A percentile compares a stretch with the other conserved stretches of the same genome.
Conservation (phyloP, 2,113 vertebrate species). For the Pterocles burchelli region DNA sequence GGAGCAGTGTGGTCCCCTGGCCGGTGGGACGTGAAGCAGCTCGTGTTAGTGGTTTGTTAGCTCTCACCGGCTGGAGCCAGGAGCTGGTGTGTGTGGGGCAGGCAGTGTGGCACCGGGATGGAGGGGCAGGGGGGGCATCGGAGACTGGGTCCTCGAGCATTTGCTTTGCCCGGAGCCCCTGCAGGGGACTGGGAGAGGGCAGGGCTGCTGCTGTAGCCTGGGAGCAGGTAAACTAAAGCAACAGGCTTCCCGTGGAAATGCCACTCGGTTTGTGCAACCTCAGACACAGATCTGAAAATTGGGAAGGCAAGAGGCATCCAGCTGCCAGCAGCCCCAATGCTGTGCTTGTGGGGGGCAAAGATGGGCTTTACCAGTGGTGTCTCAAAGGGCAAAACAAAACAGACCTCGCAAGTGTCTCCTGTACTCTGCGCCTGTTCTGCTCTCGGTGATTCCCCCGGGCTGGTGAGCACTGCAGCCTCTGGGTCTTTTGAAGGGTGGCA, state of each 20-base stretch:
- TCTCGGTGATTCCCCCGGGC: neutral
- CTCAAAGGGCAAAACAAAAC: neutral
- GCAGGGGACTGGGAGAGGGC: neutral
- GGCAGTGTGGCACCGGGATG: accelerated
- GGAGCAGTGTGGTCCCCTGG: neutral
- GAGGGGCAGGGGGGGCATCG: neutral
- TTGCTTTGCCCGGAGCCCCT: neutral
- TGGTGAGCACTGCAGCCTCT: neutral
- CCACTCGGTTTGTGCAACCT: neutral
- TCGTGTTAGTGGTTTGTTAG: neutral
- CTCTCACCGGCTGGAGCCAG: neutral
- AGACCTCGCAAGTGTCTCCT: neutral
- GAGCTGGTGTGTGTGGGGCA: neutral
- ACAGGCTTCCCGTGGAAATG: neutral
- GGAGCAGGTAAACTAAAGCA: neutral
- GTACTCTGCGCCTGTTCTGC: neutral
- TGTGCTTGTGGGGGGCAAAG: accelerated
- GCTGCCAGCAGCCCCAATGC: neutral
- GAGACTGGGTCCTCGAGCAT: neutral
- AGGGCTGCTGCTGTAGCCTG: neutral
- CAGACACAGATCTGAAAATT: neutral
- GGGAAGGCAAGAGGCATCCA: neutral
- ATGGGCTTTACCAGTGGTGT: neutral
- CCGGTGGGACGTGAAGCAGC: neutral
- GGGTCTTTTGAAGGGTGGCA: conserved; percentile 8